Percentiles rank a stretch among this genome's conserved stretches.
phyloP scores from a whole-genome alignment of 2,888 invertebrate genomes.

The Pachliopta kotzebuea region DNA sequence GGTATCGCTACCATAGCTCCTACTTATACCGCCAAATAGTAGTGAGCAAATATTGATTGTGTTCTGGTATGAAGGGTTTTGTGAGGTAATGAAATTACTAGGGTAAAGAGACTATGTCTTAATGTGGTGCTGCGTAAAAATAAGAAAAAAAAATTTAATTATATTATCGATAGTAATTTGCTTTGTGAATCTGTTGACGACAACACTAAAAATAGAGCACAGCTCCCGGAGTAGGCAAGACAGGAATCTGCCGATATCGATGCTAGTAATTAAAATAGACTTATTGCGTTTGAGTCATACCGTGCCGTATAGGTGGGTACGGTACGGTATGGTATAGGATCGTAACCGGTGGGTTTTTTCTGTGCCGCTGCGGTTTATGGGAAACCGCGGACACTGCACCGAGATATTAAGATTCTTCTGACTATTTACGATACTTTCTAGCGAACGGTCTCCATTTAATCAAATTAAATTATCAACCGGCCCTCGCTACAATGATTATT shows the following conservation, averaged over 20 bases:
- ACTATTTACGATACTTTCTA: slow-evolving; percentile 30
- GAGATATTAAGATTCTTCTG: slow-evolving; percentile 29
- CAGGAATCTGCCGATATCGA: slow-evolving; percentile 78
- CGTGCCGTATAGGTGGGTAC: too few species aligned
- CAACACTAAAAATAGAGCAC: slow-evolving; percentile 59
- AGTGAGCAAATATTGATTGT: too few species aligned
- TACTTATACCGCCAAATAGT: too few species aligned
- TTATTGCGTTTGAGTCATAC: slow-evolving; percentile 62
- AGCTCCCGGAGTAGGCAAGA: slow-evolving; percentile 74
- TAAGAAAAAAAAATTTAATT: neutral
- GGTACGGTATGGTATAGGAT: slow-evolving; percentile 40
- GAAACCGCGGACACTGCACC: slow-evolving; percentile 30
- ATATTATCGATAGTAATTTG: slow-evolving; percentile 3
- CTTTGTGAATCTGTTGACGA: slow-evolving; percentile 34
- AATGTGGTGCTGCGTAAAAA: too few species aligned
- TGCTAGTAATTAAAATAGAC: slow-evolving; percentile 78
- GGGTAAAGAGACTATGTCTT: too few species aligned
- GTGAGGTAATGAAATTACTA: too few species aligned
- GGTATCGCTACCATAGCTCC: too few species aligned
- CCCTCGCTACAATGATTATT: neutral
- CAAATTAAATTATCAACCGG: slow-evolving; percentile 15
- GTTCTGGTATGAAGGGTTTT: too few species aligned
- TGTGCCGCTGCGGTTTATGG: slow-evolving; percentile 29
- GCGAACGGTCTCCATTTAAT: slow-evolving; percentile 19
- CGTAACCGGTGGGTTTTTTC: slow-evolving; percentile 27